Evolutionary conservation across 37 sponge, comb jelly and placozoan genomes (phyloP).

Genomic region (Ianthella basta): DNA sequence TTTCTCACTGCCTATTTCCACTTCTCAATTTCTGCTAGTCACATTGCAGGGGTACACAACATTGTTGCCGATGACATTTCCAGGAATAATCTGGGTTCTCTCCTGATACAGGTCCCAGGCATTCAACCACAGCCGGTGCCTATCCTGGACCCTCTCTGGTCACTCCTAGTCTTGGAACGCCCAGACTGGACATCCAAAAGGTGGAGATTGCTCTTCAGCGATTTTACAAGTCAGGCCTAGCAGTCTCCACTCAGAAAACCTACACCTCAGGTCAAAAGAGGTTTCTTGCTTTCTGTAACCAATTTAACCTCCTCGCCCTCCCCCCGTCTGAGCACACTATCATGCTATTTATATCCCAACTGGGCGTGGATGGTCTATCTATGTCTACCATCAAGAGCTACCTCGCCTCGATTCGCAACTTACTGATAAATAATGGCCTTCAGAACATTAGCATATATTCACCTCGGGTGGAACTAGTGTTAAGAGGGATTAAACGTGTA

Average conservation of each 20-base stretch:
- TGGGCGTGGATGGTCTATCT: neutral
- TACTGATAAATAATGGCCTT: no score
- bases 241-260: constrained; percentile 35
- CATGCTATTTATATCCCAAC: constrained; percentile 11
- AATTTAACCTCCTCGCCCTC: neutral
- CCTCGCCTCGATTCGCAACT: constrained; percentile 43
- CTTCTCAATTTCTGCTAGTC: constrained; percentile 3
- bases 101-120: constrained; percentile 12
- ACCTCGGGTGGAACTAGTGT: constrained; percentile 24
- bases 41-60: constrained; percentile 38
- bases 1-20: neutral
- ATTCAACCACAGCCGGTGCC: neutral
- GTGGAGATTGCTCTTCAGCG: constrained; percentile 42
- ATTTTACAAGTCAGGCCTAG: constrained; percentile 36
- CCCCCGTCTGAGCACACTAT: constrained; percentile 34
- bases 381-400: constrained; percentile 20
- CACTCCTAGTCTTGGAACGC: neutral
- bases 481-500: constrained; percentile 16
- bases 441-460: constrained; percentile 34
- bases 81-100: constrained; percentile 29
- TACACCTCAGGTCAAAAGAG: neutral
- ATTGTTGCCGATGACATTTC: constrained; percentile 51
- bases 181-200: constrained; percentile 41
- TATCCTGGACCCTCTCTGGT: neutral
- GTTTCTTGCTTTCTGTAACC: constrained; percentile 19